Evolutionary conservation across 2,888 invertebrate species (phyloP).

Genomic region (Oligia strigilis): DNA sequence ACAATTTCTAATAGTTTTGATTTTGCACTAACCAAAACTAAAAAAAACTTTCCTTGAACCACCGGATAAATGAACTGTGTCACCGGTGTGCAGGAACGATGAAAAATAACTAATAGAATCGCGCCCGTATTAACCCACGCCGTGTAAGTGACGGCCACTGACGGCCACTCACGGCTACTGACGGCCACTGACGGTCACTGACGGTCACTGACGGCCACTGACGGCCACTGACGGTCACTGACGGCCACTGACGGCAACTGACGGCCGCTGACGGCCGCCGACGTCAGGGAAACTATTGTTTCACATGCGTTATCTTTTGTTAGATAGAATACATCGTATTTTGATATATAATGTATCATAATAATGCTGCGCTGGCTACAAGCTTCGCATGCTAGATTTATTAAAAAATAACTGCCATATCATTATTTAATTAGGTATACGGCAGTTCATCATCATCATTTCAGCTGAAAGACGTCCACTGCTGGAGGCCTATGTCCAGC

Average conservation of each 20-base stretch:
- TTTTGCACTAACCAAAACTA: background rate
- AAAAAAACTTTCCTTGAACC: background rate
- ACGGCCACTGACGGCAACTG: constrained; percentile 24
- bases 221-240: constrained; percentile 23
- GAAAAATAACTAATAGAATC: background rate
- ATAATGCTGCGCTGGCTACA: background rate
- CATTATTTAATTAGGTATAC: no score
- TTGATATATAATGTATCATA: constrained; percentile 1
- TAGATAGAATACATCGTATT: background rate
- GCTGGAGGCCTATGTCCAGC: no score
- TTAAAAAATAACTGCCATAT: background rate
- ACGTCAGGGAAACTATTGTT: constrained; percentile 6
- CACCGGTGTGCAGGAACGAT: background rate
- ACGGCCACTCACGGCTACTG: constrained; percentile 36
- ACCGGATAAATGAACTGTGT: background rate
- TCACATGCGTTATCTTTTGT: background rate
- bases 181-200: constrained; percentile 38
- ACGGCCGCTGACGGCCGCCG: no score
- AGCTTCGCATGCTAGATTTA: background rate
- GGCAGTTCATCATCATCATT: no score
- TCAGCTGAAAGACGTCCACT: no score
- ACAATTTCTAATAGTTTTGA: background rate
- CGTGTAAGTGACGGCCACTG: constrained; percentile 42
- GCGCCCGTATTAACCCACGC: constrained; percentile 5
- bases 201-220: background rate